Conservation (phyloP, 2,888 invertebrate species). For the Drosophila niveifrons region DNA sequence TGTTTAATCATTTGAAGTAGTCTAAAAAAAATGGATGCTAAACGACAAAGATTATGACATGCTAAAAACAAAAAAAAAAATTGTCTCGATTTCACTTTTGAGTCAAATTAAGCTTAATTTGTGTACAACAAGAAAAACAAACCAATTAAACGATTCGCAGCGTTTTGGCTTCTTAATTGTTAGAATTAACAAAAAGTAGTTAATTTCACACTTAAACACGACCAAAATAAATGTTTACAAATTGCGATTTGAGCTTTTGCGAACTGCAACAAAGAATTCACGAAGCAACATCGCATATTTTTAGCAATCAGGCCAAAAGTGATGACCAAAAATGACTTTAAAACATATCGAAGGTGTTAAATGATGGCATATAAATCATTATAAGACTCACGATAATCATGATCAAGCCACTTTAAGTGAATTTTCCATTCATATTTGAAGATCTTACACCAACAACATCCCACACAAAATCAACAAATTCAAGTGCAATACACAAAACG, state of each 20-base stretch:
- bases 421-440: constrained; percentile 42
- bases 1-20: background rate
- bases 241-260: background rate
- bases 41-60: constrained; percentile 5
- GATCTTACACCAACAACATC: constrained; percentile 27
- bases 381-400: constrained; percentile 42
- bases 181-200: constrained; percentile 31
- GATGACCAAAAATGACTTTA: constrained; percentile 13
- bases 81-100: constrained; percentile 30
- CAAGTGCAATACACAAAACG: constrained; percentile 52
- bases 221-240: background rate
- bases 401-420: constrained; percentile 24
- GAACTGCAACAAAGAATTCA: background rate
- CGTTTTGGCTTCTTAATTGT: constrained; percentile 22
- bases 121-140: constrained; percentile 24
- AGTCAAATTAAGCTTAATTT: constrained; percentile 29
- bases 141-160: constrained; percentile 22
- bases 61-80: constrained; percentile 5
- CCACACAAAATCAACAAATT: constrained; percentile 30
- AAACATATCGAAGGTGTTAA: constrained; percentile 25
- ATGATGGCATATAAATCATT: constrained; percentile 34
- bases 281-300: background rate
- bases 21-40: constrained; percentile 2
- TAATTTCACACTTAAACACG: constrained; percentile 12
- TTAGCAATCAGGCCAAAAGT: background rate